phyloP scores from a whole-genome alignment of 2,113 vertebrate genomes.

The Gymnorhina tibicen region DNA sequence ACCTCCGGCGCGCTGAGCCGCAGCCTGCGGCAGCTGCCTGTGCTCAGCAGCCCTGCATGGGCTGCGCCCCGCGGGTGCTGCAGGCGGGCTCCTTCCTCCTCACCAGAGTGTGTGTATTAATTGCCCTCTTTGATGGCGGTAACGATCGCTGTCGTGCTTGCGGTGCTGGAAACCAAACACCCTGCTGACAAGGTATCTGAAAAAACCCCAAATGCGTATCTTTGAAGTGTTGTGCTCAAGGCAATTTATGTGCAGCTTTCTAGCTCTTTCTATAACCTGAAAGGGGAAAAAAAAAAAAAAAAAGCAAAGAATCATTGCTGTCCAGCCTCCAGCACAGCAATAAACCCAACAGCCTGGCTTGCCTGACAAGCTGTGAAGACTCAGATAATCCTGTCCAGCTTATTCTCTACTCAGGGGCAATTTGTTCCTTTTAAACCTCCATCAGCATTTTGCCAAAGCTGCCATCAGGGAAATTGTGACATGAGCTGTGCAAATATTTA shows the following conservation, averaged over 20 bases:
- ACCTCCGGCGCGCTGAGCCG: fast-evolving
- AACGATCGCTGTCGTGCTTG: neutral
- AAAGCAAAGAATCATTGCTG: neutral
- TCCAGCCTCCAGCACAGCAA: neutral
- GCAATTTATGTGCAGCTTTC: neutral
- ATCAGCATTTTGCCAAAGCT: neutral
- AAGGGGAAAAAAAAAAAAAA: no score
- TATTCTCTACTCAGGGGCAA: neutral
- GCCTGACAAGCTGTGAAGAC: neutral
- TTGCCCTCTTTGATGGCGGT: neutral
- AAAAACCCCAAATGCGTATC: fast-evolving
- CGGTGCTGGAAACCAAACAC: neutral
- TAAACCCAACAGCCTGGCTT: neutral
- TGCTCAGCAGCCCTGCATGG: fast-evolving
- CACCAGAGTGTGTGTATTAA: fast-evolving
- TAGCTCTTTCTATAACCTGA: neutral
- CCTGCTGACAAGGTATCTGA: neutral
- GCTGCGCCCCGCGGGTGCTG: neutral
- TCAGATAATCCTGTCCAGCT: neutral
- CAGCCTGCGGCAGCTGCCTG: neutral
- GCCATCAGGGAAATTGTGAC: neutral
- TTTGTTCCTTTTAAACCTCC: conserved; percentile 18
- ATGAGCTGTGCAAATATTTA: neutral
- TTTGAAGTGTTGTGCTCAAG: neutral
- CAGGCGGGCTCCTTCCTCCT: neutral